Base-by-base conservation (phyloP, 2,888 invertebrate genomes). In the Augochlorella aurata region DNA sequence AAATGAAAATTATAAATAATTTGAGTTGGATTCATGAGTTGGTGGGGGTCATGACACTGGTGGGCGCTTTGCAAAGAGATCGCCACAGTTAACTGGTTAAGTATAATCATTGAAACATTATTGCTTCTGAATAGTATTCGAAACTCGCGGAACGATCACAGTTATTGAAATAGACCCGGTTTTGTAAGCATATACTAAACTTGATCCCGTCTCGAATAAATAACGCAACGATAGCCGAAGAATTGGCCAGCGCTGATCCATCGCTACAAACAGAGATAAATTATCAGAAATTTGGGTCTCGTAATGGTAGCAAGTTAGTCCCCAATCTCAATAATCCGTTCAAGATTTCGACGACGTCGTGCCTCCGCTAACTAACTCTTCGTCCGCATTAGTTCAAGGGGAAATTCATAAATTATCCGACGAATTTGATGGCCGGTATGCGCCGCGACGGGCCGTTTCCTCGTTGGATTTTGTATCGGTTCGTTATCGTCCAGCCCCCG, bases 371-470 rank as follows among this genome's bases (percentile, higher is more conserved):
- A 38, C 65, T 44, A 65, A 65, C 65, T 65, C 65, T 65, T 65
- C 65, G 65, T 44, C 65, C 10, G 38, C 65, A 44, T 65, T 65
- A 68, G 24, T 49, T 47, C 49, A 1, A 24, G 47, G 47, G 24
- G 68, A 50, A 68, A 50, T 68, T 50, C 49, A 49, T 47, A 68
- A 50, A 49, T 47, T 50, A 68, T 68, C 49, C 49, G 24, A 50
- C 47, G 68, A 68, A 68, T 65, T 38, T 44, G 38, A 10, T 5
- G 44, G 44, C 8, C 65, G 65, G n/a, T 44, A 44, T n/a, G 12
- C n/a, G n/a, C 18, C 38, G n/a, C 18, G n/a, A 9, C n/a, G 1
- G 63, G 10, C 10, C 18, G 63, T n/a, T 65, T 44, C 63, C 63
- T 44, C 65, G 12, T 65, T 65, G 44, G 18, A 65, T 44, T 65